These are phyloP conservation scores for Novumbra hubbsi DNA, from an alignment of 2,797 vertebrate genomes.

Conservation along the genomic window DNA sequence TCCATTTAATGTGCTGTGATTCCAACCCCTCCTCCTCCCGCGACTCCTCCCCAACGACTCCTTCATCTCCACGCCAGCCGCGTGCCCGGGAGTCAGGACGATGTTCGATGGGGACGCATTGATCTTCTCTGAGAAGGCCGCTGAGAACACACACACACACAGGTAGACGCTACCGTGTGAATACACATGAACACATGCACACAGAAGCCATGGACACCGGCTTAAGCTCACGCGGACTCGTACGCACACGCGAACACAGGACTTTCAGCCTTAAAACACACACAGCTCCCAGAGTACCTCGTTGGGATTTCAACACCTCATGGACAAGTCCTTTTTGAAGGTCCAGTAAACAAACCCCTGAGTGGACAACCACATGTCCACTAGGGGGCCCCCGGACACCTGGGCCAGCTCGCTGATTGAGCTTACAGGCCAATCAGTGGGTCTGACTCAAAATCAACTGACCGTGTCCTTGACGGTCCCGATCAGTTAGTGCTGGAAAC, in stretches of 20 bases:
- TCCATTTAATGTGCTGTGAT: conserved; percentile 62
- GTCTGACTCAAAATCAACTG: not conserved
- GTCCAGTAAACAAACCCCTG: not conserved
- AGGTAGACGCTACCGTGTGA: not conserved
- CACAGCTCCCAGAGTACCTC: not conserved
- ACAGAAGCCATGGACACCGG: not conserved
- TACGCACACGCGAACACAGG: not conserved
- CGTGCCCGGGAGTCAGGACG: conserved; percentile 58
- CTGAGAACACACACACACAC: conserved; percentile 11
- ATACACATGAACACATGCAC: conserved; percentile 25
- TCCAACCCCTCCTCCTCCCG: conserved; percentile 23
- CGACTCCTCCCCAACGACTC: conserved; percentile 12
- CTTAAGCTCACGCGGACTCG: conserved; percentile 5
- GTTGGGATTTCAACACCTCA: not conserved
- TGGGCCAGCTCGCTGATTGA: conserved; percentile 8
- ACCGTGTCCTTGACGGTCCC: not conserved
- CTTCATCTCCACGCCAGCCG: conserved; percentile 53
- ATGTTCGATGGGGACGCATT: conserved; percentile 53
- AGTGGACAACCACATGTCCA: not conserved
- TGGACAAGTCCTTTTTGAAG: not conserved
- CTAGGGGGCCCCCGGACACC: conserved; percentile 7
- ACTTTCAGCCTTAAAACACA: too few relatives aligned
- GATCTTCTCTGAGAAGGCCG: conserved; percentile 35
- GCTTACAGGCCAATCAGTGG: conserved; percentile 2
- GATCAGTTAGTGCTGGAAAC: not conserved